A percentile compares a stretch with the other conserved stretches of the same genome.
phyloP scores from a whole-genome alignment of 2,888 invertebrate genomes.

The Orthonevra nobilis region DNA sequence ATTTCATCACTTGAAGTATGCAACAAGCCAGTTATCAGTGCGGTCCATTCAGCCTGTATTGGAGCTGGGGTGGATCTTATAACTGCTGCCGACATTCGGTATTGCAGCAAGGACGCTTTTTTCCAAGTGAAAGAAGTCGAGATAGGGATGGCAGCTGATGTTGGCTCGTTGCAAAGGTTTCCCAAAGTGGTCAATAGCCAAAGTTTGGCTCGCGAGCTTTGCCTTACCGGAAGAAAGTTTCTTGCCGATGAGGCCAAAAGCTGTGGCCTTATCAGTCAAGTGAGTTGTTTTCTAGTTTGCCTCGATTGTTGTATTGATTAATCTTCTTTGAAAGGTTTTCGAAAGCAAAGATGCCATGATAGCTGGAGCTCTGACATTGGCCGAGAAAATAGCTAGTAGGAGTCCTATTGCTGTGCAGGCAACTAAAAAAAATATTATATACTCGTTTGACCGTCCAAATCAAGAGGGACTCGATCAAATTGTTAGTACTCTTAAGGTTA shows the following conservation, averaged over 20 bases:
- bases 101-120: constrained; percentile 93
- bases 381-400: constrained; percentile 89
- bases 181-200: constrained; percentile 93
- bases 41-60: constrained; percentile 93
- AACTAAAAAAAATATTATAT: constrained; percentile 91
- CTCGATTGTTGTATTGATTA: too few relatives aligned
- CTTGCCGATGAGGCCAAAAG: constrained; percentile 89
- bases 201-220: constrained; percentile 92
- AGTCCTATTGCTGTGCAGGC: constrained; percentile 97
- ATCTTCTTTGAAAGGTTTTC: constrained; percentile 75
- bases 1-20: constrained; percentile 92
- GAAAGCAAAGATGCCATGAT: constrained; percentile 82
- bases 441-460: constrained; percentile 92
- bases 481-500: constrained; percentile 82
- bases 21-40: constrained; percentile 93
- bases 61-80: constrained; percentile 95
- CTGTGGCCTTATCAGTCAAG: constrained; percentile 90
- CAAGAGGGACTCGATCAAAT: constrained; percentile 94
- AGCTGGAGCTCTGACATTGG: constrained; percentile 87
- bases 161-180: constrained; percentile 95
- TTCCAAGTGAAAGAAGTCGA: constrained; percentile 94
- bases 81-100: constrained; percentile 94
- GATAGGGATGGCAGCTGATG: constrained; percentile 96
- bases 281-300: too few relatives aligned
- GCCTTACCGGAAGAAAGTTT: constrained; percentile 92